Conservation (phyloP, 1,140 invertebrate species). For the Asobara japonica region DNA sequence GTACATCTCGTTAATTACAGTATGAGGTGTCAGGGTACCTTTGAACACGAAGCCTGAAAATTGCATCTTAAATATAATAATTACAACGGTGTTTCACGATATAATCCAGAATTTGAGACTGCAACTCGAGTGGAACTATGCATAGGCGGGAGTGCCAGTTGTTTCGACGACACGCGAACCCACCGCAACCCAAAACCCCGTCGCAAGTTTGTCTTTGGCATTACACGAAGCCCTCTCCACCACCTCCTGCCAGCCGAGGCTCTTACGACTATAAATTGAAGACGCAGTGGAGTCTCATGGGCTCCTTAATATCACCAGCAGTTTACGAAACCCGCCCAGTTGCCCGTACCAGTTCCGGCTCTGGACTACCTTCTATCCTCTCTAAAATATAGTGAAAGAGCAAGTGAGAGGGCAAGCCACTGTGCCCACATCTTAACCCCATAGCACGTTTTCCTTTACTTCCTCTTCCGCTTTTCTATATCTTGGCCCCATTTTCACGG, state of each 20-base stretch:
- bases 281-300: slow-evolving; percentile 6
- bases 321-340: slow-evolving; percentile 29
- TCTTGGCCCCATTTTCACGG: slow-evolving; percentile 16
- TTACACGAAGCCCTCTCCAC: slow-evolving; percentile 6
- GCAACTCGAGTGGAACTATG: background rate
- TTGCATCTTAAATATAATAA: too few relatives aligned
- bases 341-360: slow-evolving; percentile 21
- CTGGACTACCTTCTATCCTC: background rate
- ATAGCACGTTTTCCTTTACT: slow-evolving; percentile 1
- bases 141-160: background rate
- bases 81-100: too few relatives aligned
- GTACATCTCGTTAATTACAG: too few relatives aligned
- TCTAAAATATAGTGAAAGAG: background rate
- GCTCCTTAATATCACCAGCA: slow-evolving; percentile 32
- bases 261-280: slow-evolving; percentile 28
- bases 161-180: slow-evolving; percentile 13
- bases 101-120: background rate
- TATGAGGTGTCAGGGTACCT: too few relatives aligned
- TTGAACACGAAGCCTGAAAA: too few relatives aligned
- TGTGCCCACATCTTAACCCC: slow-evolving; percentile 7
- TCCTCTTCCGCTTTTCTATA: slow-evolving; percentile 16
- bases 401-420: background rate
- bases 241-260: background rate
- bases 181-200: background rate
- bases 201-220: slow-evolving; percentile 33